A percentile compares a stretch with the other conserved stretches of the same genome.
These are phyloP conservation scores for Pterois miles DNA, from an alignment of 2,797 vertebrate species.

Conservation along the genomic window DNA sequence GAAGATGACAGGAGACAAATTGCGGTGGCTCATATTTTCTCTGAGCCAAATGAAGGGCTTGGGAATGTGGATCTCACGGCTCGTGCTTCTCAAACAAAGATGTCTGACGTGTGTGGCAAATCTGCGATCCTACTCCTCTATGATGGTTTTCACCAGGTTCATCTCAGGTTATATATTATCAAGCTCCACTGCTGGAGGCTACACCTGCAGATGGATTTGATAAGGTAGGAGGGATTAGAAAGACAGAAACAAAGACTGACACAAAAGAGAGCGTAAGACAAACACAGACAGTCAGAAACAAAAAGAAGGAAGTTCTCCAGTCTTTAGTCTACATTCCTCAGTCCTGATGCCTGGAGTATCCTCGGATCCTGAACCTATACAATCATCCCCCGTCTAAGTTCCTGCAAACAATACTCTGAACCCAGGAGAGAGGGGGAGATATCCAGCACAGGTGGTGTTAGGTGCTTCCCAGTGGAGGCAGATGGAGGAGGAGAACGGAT, in stretches of 20 bases:
- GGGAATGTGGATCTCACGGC: constrained; percentile 37
- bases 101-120: constrained; percentile 33
- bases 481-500: constrained; percentile 68
- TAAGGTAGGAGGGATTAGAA: constrained; percentile 53
- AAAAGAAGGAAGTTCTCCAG: constrained; percentile 79
- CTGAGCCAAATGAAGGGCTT: constrained; percentile 49
- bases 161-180: constrained; percentile 22
- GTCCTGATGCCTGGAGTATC: constrained; percentile 63
- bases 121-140: not conserved
- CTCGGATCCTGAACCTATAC: constrained; percentile 71
- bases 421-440: constrained; percentile 54
- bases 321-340: constrained; percentile 76
- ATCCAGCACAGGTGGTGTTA: constrained; percentile 79
- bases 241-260: constrained; percentile 56
- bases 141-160: constrained; percentile 24
- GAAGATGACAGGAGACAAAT: constrained; percentile 66
- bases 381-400: constrained; percentile 64
- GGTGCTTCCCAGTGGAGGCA: constrained; percentile 76
- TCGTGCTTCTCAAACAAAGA: constrained; percentile 42
- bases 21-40: constrained; percentile 54
- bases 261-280: constrained; percentile 65
- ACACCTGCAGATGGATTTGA: constrained; percentile 65
- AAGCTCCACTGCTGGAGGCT: constrained; percentile 19
- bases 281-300: constrained; percentile 73
- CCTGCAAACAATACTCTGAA: constrained; percentile 70